Evolutionary conservation across 2,113 vertebrate species (phyloP).

Genomic region (Hemibagrus wyckioides): DNA sequence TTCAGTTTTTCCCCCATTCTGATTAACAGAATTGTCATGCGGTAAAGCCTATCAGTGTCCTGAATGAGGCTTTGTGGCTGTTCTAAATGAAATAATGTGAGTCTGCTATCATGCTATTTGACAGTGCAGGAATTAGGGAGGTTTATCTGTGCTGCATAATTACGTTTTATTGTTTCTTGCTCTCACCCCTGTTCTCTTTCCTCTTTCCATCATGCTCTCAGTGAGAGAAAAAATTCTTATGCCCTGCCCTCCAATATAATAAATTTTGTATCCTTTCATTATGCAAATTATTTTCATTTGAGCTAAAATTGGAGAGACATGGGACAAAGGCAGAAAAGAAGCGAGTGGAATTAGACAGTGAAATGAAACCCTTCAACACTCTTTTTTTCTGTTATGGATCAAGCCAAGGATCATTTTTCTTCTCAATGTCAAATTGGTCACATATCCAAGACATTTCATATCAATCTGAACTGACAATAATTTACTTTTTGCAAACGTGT

Average conservation of each 20-base stretch:
- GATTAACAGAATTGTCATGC: conserved; percentile 68
- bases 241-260: conserved; percentile 54
- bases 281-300: conserved; percentile 75
- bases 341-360: conserved; percentile 51
- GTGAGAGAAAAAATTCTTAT: conserved; percentile 60
- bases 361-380: conserved; percentile 52
- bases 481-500: conserved; percentile 54
- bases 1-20: conserved; percentile 56
- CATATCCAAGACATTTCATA: conserved; percentile 49
- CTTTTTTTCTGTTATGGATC: conserved; percentile 57
- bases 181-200: conserved; percentile 63
- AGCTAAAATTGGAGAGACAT: conserved; percentile 58
- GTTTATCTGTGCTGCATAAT: conserved; percentile 74
- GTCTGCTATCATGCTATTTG: conserved; percentile 70
- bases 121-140: conserved; percentile 64
- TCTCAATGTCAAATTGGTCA: conserved; percentile 41
- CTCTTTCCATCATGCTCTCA: conserved; percentile 52
- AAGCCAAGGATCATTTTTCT: conserved; percentile 46
- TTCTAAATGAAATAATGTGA: conserved; percentile 70
- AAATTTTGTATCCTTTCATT: conserved; percentile 70
- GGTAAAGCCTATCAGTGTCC: conserved; percentile 59
- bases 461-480: conserved; percentile 63
- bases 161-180: conserved; percentile 75
- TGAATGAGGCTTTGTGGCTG: conserved; percentile 69
- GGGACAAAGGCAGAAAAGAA: conserved; percentile 62